Evolutionary conservation across 2,113 vertebrate genomes (phyloP), one percentile per base, ranked within the genome.

Genomic region (Gallinago undulata): DNA sequence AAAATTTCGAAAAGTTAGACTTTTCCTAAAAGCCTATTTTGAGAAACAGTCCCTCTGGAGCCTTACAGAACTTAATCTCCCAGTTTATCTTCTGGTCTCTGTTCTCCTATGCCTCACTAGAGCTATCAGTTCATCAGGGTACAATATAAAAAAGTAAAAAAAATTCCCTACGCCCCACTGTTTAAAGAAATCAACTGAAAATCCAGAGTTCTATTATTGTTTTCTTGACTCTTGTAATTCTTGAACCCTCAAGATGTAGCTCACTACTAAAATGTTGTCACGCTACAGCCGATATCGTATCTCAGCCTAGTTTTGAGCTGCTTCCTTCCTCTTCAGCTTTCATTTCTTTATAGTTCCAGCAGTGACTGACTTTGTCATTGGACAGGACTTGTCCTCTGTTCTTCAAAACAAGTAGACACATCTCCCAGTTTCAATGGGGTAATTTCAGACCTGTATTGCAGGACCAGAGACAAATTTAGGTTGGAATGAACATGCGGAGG

Each of bases 1-100:
- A 81, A 77, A 73, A 45, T 67, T 88, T 77, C 4, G 22, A 83
- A 87, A 91, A 39, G 39, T 64, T 88, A 23, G 30, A 33, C 45
- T 90, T 83, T 19, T 70, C 45, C 37, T 92, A 57, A 90, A 93
- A 93, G 17, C 19, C 27, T 80, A 8, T 80, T 88, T 73, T 83
- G 60, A 77, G 85, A 35, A 68, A 64, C 7, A 50, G 2, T 79
- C 67, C 57, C 70, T 87, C 43, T 91, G 70, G 70, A 94, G 15
- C 8, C 25, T 75, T 28, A 23, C 5, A 72, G 28, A 83, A 35
- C 41, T 76, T 68, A 45, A 73, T 53, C 37, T 59, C 13, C 41
- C 13, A 7, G n/a, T 37, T 84, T 78, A 43, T 78, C n/a, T 69
- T 66, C 45, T 31, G 64, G 39, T 10, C 12, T 83, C 33, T 1